A percentile compares a stretch with the other conserved stretches of the same genome.
phyloP scores from a whole-genome alignment of 2,888 invertebrate genomes.

The Exocentrus adspersus region DNA sequence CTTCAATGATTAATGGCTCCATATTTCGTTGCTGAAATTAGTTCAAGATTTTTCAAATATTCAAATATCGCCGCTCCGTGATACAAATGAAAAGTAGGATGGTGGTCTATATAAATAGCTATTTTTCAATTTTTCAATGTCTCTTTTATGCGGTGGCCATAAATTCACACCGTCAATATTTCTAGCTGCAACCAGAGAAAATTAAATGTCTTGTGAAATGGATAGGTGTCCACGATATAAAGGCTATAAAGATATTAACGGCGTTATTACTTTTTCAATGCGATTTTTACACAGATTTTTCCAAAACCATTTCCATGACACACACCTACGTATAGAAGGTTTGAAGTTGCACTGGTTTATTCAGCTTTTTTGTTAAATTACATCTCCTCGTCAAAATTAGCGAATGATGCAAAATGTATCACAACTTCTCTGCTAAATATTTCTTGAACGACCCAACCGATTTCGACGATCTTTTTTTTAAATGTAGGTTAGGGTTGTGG shows the following conservation, averaged over 20 bases:
- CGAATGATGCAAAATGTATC: too few species aligned
- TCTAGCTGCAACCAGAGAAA: neutral
- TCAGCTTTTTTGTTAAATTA: too few species aligned
- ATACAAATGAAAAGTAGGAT: constrained; percentile 39
- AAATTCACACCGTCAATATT: constrained; percentile 14
- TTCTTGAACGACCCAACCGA: too few species aligned
- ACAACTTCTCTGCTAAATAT: too few species aligned
- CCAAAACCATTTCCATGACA: too few species aligned
- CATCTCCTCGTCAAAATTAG: too few species aligned
- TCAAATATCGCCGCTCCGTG: constrained; percentile 38
- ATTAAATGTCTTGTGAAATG: constrained; percentile 6
- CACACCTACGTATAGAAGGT: too few species aligned
- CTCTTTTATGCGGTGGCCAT: constrained; percentile 23
- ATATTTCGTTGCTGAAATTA: constrained; percentile 39
- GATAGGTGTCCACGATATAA: neutral
- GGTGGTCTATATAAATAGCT: constrained; percentile 36
- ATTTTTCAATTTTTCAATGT: constrained; percentile 41
- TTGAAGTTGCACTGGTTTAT: too few species aligned
- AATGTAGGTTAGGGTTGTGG: too few species aligned
- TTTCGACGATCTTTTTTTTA: too few species aligned
- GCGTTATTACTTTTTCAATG: neutral
- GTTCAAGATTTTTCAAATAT: constrained; percentile 41
- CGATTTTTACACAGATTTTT: neutral
- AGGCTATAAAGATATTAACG: neutral
- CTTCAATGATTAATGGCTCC: constrained; percentile 39